Evolutionary conservation across 2,113 vertebrate genomes (phyloP).

Genomic region (Grallaria varia): DNA sequence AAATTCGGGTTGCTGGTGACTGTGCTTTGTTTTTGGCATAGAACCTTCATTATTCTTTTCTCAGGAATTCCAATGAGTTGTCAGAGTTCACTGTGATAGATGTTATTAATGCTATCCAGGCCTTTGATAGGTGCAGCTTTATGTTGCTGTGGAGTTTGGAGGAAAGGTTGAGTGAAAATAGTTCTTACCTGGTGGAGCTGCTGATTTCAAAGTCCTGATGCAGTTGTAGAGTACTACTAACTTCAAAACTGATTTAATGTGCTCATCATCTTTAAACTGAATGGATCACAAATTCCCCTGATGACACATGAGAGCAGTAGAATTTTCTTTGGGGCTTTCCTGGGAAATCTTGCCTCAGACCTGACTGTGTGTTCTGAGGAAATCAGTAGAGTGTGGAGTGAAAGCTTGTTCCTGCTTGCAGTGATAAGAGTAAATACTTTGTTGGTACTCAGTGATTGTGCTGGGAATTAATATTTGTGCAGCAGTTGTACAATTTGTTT

Average conservation of each 20-base stretch:
- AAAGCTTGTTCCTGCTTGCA: background rate
- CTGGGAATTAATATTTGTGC: background rate
- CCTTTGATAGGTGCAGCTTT: background rate
- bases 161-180: background rate
- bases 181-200: background rate
- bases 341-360: background rate
- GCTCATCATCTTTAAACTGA: background rate
- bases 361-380: background rate
- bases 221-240: background rate
- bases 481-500: background rate
- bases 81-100: background rate
- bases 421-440: background rate
- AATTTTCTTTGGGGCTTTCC: background rate
- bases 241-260: background rate
- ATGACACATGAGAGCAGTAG: background rate
- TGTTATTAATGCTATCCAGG: background rate
- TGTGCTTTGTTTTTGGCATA: background rate
- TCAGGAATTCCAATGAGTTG: background rate
- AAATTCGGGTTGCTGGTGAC: background rate
- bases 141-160: background rate
- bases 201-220: background rate
- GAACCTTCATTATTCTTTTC: background rate
- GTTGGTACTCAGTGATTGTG: background rate
- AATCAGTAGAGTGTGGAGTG: accelerated
- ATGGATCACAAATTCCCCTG: background rate